Evolutionary conservation across 2,113 vertebrate species (phyloP).

Genomic region (Hippocampus barbouri): DNA sequence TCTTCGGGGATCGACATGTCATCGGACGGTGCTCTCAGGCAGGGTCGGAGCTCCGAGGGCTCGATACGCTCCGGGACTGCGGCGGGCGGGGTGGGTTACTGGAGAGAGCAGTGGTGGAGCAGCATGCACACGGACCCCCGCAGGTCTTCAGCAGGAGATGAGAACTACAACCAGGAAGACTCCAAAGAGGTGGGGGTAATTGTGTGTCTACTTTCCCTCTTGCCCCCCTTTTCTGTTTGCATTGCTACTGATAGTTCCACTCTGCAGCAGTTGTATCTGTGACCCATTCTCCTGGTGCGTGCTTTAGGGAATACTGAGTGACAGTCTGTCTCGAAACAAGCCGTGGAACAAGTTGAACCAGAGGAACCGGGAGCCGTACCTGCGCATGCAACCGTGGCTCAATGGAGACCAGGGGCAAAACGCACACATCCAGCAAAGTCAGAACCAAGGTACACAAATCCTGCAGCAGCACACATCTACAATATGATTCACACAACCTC

Average conservation of each 20-base stretch:
- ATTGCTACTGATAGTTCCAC: slow-evolving; percentile 5
- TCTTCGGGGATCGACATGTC: slow-evolving; percentile 72
- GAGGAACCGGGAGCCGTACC: slow-evolving; percentile 92
- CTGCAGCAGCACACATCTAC: slow-evolving; percentile 6
- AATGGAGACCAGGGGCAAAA: slow-evolving; percentile 87
- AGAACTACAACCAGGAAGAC: slow-evolving; percentile 80
- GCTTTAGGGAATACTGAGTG: slow-evolving; percentile 75
- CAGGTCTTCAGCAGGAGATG: slow-evolving; percentile 68
- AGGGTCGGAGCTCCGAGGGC: slow-evolving; percentile 76
- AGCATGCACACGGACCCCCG: slow-evolving; percentile 81
- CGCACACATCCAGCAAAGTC: slow-evolving; percentile 55
- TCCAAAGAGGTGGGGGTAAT: slow-evolving; percentile 68
- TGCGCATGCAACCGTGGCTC: slow-evolving; percentile 95
- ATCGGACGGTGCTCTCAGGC: slow-evolving; percentile 69
- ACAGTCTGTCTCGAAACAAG: slow-evolving; percentile 91
- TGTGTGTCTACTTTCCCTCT: not conserved
- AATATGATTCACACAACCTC: slow-evolving; percentile 23
- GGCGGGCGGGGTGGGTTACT: slow-evolving; percentile 67
- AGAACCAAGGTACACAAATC: slow-evolving; percentile 62
- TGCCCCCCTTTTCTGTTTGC: not conserved
- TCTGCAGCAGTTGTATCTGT: slow-evolving; percentile 16
- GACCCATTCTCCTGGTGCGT: slow-evolving; percentile 21
- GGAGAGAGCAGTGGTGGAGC: slow-evolving; percentile 95
- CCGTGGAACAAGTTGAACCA: slow-evolving; percentile 94
- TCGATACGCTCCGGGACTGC: slow-evolving; percentile 65